A percentile compares a stretch with the other conserved stretches of the same genome.
These are phyloP conservation scores for Lypha dubia DNA, from an alignment of 2,888 invertebrate species.

Conservation along the genomic window DNA sequence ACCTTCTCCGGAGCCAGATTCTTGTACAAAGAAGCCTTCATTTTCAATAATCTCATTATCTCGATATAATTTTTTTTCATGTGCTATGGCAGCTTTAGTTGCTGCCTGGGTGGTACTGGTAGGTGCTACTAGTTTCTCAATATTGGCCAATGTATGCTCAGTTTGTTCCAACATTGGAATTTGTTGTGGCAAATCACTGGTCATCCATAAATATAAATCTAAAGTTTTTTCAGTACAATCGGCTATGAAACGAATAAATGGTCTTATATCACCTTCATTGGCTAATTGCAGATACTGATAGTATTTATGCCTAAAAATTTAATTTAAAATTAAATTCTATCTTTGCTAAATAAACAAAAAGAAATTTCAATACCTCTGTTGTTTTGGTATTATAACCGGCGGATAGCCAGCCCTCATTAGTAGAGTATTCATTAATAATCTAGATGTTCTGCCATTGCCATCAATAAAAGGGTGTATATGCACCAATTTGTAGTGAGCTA, in stretches of 20 bases:
- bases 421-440: conserved; percentile 97
- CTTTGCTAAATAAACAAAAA: background rate
- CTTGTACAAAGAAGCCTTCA: conserved; percentile 63
- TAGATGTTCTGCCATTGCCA: conserved; percentile 97
- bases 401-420: conserved; percentile 98
- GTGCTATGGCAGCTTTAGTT: conserved; percentile 1
- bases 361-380: conserved; percentile 86
- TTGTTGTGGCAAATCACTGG: conserved; percentile 88
- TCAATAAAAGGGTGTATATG: conserved; percentile 98
- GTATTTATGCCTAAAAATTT: conserved; percentile 87
- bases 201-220: conserved; percentile 93
- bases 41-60: background rate
- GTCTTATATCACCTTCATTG: conserved; percentile 96
- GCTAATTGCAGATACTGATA: conserved; percentile 95
- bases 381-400: conserved; percentile 96
- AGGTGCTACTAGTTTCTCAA: conserved; percentile 72
- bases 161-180: conserved; percentile 86
- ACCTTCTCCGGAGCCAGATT: conserved; percentile 76
- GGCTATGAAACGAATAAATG: conserved; percentile 98
- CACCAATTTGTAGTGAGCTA: conserved; percentile 98
- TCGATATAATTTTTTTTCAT: background rate
- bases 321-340: no score
- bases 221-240: conserved; percentile 95
- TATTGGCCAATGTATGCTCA: conserved; percentile 76
- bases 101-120: conserved; percentile 7